A percentile compares a stretch with the other conserved stretches of the same genome.
Evolutionary conservation across 2,797 vertebrate species (phyloP).

Genomic region (Tachyglossus aculeatus): DNA sequence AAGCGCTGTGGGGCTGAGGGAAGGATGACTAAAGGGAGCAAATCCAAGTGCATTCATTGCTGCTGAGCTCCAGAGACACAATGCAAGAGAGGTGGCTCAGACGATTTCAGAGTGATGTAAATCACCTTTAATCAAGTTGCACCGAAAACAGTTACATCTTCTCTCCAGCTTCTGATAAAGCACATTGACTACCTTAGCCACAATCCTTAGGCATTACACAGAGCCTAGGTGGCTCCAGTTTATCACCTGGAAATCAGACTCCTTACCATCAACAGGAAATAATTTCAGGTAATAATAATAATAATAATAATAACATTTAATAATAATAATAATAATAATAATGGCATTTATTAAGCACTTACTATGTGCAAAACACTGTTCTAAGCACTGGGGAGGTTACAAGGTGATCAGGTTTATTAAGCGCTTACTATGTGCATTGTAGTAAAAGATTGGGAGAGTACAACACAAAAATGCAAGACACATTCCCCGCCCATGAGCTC

Average conservation of each 20-base stretch:
- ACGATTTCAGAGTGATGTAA: constrained; percentile 3
- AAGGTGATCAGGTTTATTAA: too few species aligned
- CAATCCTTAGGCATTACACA: constrained; percentile 37
- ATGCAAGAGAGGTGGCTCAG: background rate
- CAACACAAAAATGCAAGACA: too few species aligned
- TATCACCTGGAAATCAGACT: constrained; percentile 40
- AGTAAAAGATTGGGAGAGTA: too few species aligned
- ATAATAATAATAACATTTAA: too few species aligned
- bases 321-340: constrained; percentile 15
- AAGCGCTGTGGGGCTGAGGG: too few species aligned
- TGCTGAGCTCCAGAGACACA: background rate
- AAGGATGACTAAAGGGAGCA: too few species aligned
- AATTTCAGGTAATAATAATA: too few species aligned
- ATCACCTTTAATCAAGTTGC: constrained; percentile 25
- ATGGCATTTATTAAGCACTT: too few species aligned
- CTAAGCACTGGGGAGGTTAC: too few species aligned
- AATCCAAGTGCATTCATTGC: accelerated
- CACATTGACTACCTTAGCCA: constrained; percentile 12
- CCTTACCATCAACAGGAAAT: constrained; percentile 32
- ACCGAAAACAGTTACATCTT: background rate
- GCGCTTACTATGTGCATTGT: too few species aligned
- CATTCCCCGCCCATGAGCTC: too few species aligned
- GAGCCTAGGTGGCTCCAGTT: constrained; percentile 36
- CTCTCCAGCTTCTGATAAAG: constrained; percentile 19
- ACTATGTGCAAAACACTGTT: too few species aligned